Evolutionary conservation across 2,797 vertebrate species (phyloP), one percentile per base, ranked within the genome.

Genomic region (Coracias cyanogaster): DNA sequence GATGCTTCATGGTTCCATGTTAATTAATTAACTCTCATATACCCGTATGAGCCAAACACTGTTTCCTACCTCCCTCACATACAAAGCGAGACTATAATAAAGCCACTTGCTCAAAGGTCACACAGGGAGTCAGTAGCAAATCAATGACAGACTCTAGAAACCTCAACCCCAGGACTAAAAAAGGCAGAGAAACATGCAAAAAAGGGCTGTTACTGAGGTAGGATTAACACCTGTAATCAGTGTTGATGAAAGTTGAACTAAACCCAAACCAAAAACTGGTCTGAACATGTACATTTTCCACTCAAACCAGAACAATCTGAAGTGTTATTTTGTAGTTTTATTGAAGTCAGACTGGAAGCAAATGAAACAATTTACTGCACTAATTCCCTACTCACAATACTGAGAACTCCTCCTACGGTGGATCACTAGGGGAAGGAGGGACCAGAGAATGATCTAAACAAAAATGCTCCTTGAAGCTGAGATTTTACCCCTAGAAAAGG

Each of bases 241-340:
- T 3, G 60, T 4, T 66, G 41, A 69, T 37, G 26, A 18, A 52
- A 15, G 2, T 1, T 83, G 88, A 88, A 89, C 70, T 80, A 78
- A 90, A 95, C 29, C 62, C 80, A 95, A 58, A 61, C 10, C 58
- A 35, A 83, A 83, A 94, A 88, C 94, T 89, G 88, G 90, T 93
- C 88, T 89, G 80, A 89, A 90, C 88, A 93, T 72, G 54, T 43
- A 65, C 35, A 10, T 86, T 94, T 93, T 90, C 81, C 88, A 69
- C 83, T 69, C 73, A 86, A 95, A 96, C 93, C 89, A 89, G 85
- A 97, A 94, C 96, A 94, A 94, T 90, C 90, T 94, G 95, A 95
- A 84, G 73, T 16, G 70, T 60, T 82, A 86, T 95, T 92, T 16
- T 90, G 86, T 62, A 39, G 80, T 62, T 95, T 93, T 95, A 58